Percentiles rank a stretch among this genome's conserved stretches.
phyloP scores from a whole-genome alignment of 2,797 vertebrate genomes.

The Monodelphis domestica region DNA sequence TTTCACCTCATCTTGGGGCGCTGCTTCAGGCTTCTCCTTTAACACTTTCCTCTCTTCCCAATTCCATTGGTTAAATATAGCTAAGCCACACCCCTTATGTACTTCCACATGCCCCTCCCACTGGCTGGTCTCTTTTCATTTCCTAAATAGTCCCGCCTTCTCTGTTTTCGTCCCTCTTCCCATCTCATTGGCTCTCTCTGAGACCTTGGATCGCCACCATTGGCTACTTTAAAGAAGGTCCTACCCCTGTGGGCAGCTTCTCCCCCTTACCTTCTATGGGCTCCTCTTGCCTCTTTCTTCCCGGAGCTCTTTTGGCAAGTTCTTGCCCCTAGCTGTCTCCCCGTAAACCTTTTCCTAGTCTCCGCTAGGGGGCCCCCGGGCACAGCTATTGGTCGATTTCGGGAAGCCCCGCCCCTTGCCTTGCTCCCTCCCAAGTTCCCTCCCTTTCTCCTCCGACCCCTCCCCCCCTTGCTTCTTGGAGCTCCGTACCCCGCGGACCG shows the following conservation, averaged over 20 bases:
- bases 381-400: conserved; percentile 72
- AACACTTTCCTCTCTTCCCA: neutral
- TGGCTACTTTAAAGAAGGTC: conserved; percentile 17
- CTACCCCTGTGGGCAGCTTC: conserved; percentile 30
- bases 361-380: neutral
- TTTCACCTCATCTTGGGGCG: neutral
- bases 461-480: conserved; percentile 28
- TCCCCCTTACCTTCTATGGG: neutral
- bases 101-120: neutral
- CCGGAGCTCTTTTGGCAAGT: too few species aligned
- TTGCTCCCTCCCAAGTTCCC: neutral
- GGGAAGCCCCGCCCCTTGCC: conserved; percentile 49
- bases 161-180: neutral
- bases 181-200: neutral
- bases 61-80: neutral
- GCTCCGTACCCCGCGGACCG: conserved; percentile 60
- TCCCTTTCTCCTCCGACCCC: conserved; percentile 7
- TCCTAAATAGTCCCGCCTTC: neutral
- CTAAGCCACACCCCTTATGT: neutral
- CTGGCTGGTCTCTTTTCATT: neutral
- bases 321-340: rapidly evolving
- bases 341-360: too few species aligned
- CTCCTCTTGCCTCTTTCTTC: too few species aligned
- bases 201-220: neutral
- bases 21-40: neutral